Evolutionary conservation across 1,140 invertebrate genomes (phyloP), one percentile per base, ranked within the genome.

Genomic region (Drosophila quadrilineata): DNA sequence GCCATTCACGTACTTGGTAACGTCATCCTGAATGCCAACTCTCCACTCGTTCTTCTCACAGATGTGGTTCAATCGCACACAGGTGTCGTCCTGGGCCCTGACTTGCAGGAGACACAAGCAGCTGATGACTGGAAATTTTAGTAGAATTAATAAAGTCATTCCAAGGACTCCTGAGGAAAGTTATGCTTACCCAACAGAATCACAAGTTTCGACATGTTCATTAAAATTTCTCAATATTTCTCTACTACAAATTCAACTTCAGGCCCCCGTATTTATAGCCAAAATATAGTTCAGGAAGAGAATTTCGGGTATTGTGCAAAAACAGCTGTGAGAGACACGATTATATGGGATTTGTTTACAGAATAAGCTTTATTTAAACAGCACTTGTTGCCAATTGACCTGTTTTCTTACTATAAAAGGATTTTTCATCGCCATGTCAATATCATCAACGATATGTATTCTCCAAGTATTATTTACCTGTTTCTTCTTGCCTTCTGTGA

Each of bases 181-280:
- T 6, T 2, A 22, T 16, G 10, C 76, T 75, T 69, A 80, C 76
- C 68, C 17, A 80, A 69, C 21, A 65, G 22, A n/a, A 72, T 19
- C 17, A 46, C 14, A 24, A 69, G 4, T 38, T 82, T 75, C 5
- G 48, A 57, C 72, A 82, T 82, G 9, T 50, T 71, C 66, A 17
- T n/a, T 31, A 19, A 26, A 48, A 12, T 9, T 12, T 28, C 10
- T 38, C 22, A 17, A 26, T 2, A 3, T 4, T 19, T 41, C 26
- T 49, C 17, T 58, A 28, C 9, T 3, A 46, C 2, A 28, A 21
- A 4, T n/a, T 6, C 3, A 12, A 8, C 36, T 3, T 29, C 3
- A 12, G 36, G 5, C n/a, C n/a, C n/a, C n/a, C n/a, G n/a, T 50
- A 43, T 65, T 50, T 65, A 65, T 65, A 65, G 54, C 28, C 35